These are phyloP conservation scores for Drosophila pseudoobscura DNA, from an alignment of 1,140 invertebrate species.

Conservation along the genomic window DNA sequence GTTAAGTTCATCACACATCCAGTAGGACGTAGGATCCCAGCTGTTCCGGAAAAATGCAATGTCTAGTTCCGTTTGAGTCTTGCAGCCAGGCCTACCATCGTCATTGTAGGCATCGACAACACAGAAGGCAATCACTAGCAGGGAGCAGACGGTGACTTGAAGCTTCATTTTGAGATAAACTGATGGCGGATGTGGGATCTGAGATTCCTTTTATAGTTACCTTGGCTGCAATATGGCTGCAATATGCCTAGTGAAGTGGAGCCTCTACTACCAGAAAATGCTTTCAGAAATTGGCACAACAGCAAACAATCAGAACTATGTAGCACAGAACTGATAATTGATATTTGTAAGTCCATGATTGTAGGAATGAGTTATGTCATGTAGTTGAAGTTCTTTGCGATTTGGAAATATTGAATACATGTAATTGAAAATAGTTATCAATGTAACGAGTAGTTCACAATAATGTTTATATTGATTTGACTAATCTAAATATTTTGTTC, in stretches of 20 bases:
- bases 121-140: constrained; percentile 35
- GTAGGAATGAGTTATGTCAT: constrained; percentile 9
- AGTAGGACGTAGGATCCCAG: constrained; percentile 70
- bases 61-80: constrained; percentile 55
- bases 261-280: constrained; percentile 56
- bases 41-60: constrained; percentile 53
- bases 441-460: too few species aligned
- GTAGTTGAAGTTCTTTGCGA: not conserved
- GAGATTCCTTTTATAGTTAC: constrained; percentile 53
- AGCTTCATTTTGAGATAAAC: constrained; percentile 54
- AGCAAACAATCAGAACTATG: constrained; percentile 24
- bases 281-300: constrained; percentile 58
- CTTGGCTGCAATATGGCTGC: constrained; percentile 24
- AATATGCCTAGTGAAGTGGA: constrained; percentile 23
- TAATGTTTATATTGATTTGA: too few species aligned
- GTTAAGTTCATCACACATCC: constrained; percentile 61
- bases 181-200: constrained; percentile 16
- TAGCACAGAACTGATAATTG: constrained; percentile 18
- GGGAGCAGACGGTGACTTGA: constrained; percentile 48
- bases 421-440: not conserved
- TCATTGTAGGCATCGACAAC: constrained; percentile 44
- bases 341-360: not conserved
- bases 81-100: constrained; percentile 65
- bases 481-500: too few species aligned
- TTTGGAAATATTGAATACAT: not conserved